Percentiles rank a stretch among this genome's conserved stretches.
These are phyloP conservation scores for Larimichthys crocea DNA, from an alignment of 2,113 vertebrate genomes.

Conservation along the genomic window DNA sequence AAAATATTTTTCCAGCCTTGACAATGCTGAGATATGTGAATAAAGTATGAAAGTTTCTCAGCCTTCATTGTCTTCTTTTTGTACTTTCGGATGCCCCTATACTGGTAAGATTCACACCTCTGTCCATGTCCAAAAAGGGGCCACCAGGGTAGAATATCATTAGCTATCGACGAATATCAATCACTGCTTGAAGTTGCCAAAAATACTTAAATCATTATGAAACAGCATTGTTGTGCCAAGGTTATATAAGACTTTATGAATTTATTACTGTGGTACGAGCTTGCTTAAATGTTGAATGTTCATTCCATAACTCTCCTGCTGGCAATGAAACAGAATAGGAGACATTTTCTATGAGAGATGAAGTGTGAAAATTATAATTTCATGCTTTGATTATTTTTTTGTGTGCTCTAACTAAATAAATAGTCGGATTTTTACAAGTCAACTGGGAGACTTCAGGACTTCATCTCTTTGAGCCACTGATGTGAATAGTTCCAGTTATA, in stretches of 20 bases:
- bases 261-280: slow-evolving; percentile 14
- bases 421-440: slow-evolving; percentile 19
- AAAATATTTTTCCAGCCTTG: slow-evolving; percentile 17
- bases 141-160: slow-evolving; percentile 8
- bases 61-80: slow-evolving; percentile 11
- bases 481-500: slow-evolving; percentile 10
- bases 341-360: slow-evolving; percentile 25
- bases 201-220: slow-evolving; percentile 32
- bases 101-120: slow-evolving; percentile 12
- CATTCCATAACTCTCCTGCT: slow-evolving; percentile 11
- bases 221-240: slow-evolving; percentile 25
- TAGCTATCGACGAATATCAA: slow-evolving; percentile 24
- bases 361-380: slow-evolving; percentile 30
- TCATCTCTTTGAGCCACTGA: slow-evolving; percentile 26
- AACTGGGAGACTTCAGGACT: neutral
- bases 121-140: neutral
- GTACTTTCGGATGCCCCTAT: neutral
- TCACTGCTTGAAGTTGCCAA: slow-evolving; percentile 18
- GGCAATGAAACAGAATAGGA: slow-evolving; percentile 13
- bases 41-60: slow-evolving; percentile 16
- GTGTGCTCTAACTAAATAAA: slow-evolving; percentile 29
- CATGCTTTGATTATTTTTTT: slow-evolving; percentile 15
- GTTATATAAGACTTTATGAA: slow-evolving; percentile 27
- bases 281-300: slow-evolving; percentile 40
- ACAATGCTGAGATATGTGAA: neutral